A percentile compares a stretch with the other conserved stretches of the same genome.
These are phyloP conservation scores for Salvelinus fontinalis DNA, from an alignment of 2,113 vertebrate genomes.

Conservation along the genomic window DNA sequence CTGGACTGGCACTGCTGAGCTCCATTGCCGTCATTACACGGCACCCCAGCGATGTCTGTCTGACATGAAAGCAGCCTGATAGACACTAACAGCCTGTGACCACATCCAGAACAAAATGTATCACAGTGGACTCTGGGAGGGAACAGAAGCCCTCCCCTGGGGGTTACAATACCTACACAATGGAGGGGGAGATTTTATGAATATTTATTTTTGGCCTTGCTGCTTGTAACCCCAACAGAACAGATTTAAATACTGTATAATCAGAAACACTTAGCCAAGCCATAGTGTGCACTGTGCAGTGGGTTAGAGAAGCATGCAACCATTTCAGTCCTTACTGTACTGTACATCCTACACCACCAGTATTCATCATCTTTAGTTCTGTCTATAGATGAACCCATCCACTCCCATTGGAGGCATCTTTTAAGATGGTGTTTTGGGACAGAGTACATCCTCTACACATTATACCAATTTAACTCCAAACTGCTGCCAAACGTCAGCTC, in stretches of 20 bases:
- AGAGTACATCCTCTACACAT: conserved; percentile 47
- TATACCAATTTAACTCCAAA: conserved; percentile 31
- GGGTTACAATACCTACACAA: background rate
- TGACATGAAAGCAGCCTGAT: conserved; percentile 6
- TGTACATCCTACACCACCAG: too few relatives aligned
- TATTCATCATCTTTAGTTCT: conserved; percentile 9
- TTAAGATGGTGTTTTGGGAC: conserved; percentile 27
- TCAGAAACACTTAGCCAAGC: background rate
- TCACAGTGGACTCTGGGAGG: background rate
- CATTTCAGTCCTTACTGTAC: too few relatives aligned
- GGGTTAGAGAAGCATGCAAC: conserved; percentile 10
- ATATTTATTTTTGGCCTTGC: conserved; percentile 6
- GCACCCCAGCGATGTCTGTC: background rate
- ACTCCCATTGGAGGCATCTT: conserved; percentile 24
- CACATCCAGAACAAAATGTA: background rate
- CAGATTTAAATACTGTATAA: background rate
- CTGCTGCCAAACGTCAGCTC: conserved; percentile 49
- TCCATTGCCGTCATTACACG: conserved; percentile 1
- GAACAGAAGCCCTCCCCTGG: background rate
- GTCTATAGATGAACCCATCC: conserved; percentile 36
- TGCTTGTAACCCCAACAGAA: background rate
- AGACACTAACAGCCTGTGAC: conserved; percentile 5
- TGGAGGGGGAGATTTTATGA: conserved; percentile 1
- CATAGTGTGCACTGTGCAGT: background rate
- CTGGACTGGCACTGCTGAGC: conserved; percentile 17